These are phyloP conservation scores for Pelodytes ibericus DNA, from an alignment of 2,797 vertebrate species.

Conservation along the genomic window DNA sequence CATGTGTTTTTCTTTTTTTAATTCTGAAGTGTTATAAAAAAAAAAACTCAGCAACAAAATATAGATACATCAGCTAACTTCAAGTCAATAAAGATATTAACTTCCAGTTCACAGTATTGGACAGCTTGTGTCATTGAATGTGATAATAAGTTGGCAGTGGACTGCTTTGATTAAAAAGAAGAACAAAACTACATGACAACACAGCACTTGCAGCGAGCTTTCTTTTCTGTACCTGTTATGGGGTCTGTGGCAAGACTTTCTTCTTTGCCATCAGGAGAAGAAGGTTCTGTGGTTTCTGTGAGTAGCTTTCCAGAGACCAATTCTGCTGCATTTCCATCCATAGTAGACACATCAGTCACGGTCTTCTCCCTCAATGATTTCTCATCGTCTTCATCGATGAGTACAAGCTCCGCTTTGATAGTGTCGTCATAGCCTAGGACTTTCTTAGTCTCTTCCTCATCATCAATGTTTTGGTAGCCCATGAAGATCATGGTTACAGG, in stretches of 20 bases:
- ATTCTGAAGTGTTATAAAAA: too few species aligned
- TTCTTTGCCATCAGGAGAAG: slow-evolving; percentile 88
- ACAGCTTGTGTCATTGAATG: slow-evolving; percentile 85
- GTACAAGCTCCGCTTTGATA: slow-evolving; percentile 93
- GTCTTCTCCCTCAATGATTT: slow-evolving; percentile 95
- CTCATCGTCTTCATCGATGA: slow-evolving; percentile 95
- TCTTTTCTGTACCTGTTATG: slow-evolving; percentile 85
- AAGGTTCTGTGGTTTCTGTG: slow-evolving; percentile 93
- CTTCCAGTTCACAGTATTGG: slow-evolving; percentile 86
- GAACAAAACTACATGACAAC: slow-evolving; percentile 92
- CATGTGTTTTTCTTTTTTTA: neutral
- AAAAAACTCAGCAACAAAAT: neutral
- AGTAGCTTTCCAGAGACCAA: slow-evolving; percentile 88
- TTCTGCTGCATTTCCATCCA: slow-evolving; percentile 92
- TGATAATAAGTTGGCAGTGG: slow-evolving; percentile 76
- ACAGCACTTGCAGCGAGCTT: slow-evolving; percentile 98
- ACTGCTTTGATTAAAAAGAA: slow-evolving; percentile 75
- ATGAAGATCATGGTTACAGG: slow-evolving; percentile 98
- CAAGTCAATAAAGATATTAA: slow-evolving; percentile 77
- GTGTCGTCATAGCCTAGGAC: slow-evolving; percentile 92
- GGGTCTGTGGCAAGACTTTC: slow-evolving; percentile 87
- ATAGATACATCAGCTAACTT: slow-evolving; percentile 73
- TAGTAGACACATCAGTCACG: slow-evolving; percentile 88
- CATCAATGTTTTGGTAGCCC: slow-evolving; percentile 92
- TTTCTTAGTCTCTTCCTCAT: slow-evolving; percentile 89